Percentiles rank a stretch among this genome's conserved stretches.
Conservation (phyloP, 2,113 vertebrate species). For the Cercocebus atys region DNA sequence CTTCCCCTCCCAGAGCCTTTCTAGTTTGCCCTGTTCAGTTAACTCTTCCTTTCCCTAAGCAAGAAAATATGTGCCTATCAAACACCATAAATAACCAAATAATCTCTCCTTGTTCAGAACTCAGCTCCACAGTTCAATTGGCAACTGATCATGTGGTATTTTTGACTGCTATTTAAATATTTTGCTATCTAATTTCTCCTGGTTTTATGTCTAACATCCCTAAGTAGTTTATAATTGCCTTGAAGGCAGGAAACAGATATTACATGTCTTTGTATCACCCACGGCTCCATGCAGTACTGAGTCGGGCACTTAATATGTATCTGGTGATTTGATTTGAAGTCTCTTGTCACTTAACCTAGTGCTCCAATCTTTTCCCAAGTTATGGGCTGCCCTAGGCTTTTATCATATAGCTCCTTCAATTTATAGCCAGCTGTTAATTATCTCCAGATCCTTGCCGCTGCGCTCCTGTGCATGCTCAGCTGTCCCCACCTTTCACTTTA, state of each 20-base stretch:
- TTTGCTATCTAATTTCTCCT: slow-evolving; percentile 13
- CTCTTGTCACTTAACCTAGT: slow-evolving; percentile 17
- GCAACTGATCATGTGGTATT: background rate
- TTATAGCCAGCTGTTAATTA: background rate
- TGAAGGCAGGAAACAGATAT: slow-evolving; percentile 38
- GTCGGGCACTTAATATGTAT: background rate
- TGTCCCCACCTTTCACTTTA: background rate
- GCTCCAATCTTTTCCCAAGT: background rate
- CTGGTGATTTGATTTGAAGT: slow-evolving; percentile 33
- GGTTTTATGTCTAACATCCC: background rate
- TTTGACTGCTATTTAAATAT: slow-evolving; percentile 43
- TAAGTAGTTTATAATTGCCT: slow-evolving; percentile 58
- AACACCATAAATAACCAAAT: background rate
- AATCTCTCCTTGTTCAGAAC: background rate
- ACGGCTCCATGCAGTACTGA: background rate
- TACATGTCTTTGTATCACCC: background rate
- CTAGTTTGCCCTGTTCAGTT: background rate
- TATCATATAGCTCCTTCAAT: background rate
- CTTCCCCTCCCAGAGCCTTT: background rate
- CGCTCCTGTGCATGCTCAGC: background rate
- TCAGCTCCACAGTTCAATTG: background rate
- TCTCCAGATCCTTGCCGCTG: background rate
- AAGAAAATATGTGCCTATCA: background rate
- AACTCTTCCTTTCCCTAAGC: background rate
- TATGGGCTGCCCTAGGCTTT: background rate